phyloP scores from a whole-genome alignment of 35 echinoderm and acorn worm species.

The Apostichopus parvimensis region DNA sequence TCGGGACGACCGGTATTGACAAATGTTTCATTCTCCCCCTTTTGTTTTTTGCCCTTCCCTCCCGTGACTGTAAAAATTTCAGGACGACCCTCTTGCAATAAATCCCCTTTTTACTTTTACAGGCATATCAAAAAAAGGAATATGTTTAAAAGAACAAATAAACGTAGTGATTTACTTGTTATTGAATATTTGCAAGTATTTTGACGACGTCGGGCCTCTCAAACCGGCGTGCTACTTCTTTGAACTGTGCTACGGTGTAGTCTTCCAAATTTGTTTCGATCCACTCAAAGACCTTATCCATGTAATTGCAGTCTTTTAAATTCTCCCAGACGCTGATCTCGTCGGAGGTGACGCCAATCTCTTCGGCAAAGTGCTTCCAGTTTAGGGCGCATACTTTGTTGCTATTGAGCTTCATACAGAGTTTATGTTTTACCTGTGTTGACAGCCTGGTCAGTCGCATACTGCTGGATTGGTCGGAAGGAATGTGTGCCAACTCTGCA shows the following conservation, averaged over 20 bases:
- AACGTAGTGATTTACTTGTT: too few relatives aligned
- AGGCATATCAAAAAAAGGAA: too few relatives aligned
- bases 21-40: too few relatives aligned
- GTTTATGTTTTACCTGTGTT: not conserved
- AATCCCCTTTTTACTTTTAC: too few relatives aligned
- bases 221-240: not conserved
- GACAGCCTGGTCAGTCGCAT: not conserved
- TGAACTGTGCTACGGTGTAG: conserved; percentile 23
- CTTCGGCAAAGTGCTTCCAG: conserved; percentile 50
- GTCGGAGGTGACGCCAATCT: conserved; percentile 11
- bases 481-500: too few relatives aligned
- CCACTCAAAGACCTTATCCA: conserved; percentile 45
- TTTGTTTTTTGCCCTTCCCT: too few relatives aligned
- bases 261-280: conserved; percentile 20
- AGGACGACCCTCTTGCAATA: too few relatives aligned
- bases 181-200: not conserved
- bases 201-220: conserved; percentile 27
- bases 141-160: too few relatives aligned
- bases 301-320: conserved; percentile 29
- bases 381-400: not conserved
- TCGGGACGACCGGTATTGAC: too few relatives aligned
- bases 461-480: not conserved
- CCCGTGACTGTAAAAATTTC: too few relatives aligned
- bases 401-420: conserved; percentile 22
- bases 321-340: conserved; percentile 16